phyloP scores from a whole-genome alignment of 2,113 vertebrate species.

The Cheilinus undulatus region DNA sequence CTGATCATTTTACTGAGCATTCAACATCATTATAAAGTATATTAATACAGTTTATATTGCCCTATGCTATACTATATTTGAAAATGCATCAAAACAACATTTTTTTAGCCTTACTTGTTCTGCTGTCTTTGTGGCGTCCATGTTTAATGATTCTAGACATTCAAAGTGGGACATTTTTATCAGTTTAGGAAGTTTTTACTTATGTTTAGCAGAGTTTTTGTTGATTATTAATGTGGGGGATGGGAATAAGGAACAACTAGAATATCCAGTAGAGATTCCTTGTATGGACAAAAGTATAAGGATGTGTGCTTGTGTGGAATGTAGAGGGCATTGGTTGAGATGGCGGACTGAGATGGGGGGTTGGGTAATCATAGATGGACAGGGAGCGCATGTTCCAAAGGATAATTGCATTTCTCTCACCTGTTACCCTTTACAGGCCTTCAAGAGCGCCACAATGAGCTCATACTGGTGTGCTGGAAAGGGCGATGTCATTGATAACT shows the following conservation, averaged over 20 bases:
- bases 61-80: too few species aligned
- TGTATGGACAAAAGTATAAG: slow-evolving; percentile 4
- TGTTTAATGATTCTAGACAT: slow-evolving; percentile 20
- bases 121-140: slow-evolving; percentile 38
- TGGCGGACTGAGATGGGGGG: slow-evolving; percentile 23
- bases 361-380: slow-evolving; percentile 55
- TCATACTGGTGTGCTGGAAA: slow-evolving; percentile 99
- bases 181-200: neutral
- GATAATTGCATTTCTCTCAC: slow-evolving; percentile 86
- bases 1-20: too few species aligned
- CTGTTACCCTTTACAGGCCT: slow-evolving; percentile 86
- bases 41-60: too few species aligned
- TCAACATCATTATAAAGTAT: too few species aligned
- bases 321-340: slow-evolving; percentile 7
- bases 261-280: too few species aligned
- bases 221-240: slow-evolving; percentile 15
- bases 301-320: slow-evolving; percentile 11
- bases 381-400: slow-evolving; percentile 62
- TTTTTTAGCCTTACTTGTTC: too few species aligned
- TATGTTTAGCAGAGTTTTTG: slow-evolving; percentile 20
- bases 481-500: slow-evolving; percentile 98
- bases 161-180: slow-evolving; percentile 21
- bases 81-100: too few species aligned
- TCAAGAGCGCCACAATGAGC: slow-evolving; percentile 96
- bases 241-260: slow-evolving; percentile 10